Conservation (phyloP, 2,888 invertebrate species). For the Clivina fossor region DNA sequence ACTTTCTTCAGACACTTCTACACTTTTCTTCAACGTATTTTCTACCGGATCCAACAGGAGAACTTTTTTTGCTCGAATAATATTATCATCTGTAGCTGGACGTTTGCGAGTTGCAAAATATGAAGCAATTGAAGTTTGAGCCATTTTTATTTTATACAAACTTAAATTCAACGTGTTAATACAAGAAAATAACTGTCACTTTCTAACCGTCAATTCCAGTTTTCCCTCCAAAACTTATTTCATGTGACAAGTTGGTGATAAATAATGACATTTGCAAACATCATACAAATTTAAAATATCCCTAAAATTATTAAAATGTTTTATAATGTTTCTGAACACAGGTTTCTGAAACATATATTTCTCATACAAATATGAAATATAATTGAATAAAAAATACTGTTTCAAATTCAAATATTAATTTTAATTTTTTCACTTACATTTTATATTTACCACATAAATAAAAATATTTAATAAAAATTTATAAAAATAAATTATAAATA, state of each 20-base stretch:
- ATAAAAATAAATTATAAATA: not conserved
- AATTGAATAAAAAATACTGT: too few species aligned
- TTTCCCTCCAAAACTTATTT: constrained; percentile 48
- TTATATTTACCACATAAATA: constrained; percentile 3
- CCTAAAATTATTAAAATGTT: too few species aligned
- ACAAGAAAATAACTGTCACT: constrained; percentile 33
- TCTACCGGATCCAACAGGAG: constrained; percentile 48
- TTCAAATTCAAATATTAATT: too few species aligned
- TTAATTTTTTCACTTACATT: too few species aligned
- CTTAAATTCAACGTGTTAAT: constrained; percentile 32
- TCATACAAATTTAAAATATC: not conserved
- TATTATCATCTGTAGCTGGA: constrained; percentile 63
- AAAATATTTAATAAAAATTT: constrained; percentile 10
- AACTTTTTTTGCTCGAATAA: constrained; percentile 57
- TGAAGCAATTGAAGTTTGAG: constrained; percentile 74
- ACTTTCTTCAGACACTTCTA: constrained; percentile 22
- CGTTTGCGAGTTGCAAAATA: constrained; percentile 79
- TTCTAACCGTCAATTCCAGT: constrained; percentile 43
- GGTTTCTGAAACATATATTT: too few species aligned
- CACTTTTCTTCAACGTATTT: constrained; percentile 27
- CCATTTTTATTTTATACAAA: constrained; percentile 57
- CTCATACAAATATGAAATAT: too few species aligned
- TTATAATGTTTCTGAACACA: too few species aligned
- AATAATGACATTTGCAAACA: not conserved
- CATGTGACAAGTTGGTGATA: not conserved